phyloP scores from a whole-genome alignment of 2,113 vertebrate species.

The Rhabdomys dilectus region DNA sequence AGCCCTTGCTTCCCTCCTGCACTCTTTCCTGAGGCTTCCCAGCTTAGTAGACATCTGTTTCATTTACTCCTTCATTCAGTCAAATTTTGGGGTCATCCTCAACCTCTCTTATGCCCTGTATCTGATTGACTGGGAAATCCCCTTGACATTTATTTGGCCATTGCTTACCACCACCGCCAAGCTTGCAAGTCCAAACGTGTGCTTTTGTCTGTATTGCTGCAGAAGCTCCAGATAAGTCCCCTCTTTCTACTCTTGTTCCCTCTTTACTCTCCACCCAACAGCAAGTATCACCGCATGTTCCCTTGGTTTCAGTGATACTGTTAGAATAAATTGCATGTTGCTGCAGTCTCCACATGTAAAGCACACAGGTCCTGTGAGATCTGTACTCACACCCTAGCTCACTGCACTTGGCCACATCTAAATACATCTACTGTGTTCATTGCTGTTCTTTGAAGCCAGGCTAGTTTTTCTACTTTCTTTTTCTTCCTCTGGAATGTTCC shows the following conservation, averaged over 20 bases:
- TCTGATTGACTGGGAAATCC: background rate
- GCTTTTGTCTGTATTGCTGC: background rate
- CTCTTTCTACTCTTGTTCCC: background rate
- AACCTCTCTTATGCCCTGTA: background rate
- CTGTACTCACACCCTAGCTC: background rate
- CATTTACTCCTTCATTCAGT: background rate
- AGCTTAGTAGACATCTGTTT: background rate
- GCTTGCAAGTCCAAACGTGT: background rate
- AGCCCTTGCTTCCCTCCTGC: background rate
- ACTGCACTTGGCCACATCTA: background rate
- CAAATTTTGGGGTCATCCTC: background rate
- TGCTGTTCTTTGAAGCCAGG: slow-evolving; percentile 32
- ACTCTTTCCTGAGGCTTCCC: background rate
- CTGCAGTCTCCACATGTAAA: background rate
- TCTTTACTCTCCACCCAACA: background rate
- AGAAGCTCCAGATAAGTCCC: background rate
- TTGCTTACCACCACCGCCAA: background rate
- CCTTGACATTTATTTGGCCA: slow-evolving; percentile 17
- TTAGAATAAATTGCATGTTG: background rate
- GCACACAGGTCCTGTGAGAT: too few species aligned
- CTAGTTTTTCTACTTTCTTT: slow-evolving; percentile 3
- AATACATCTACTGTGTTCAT: background rate
- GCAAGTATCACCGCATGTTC: background rate
- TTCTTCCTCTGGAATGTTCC: background rate
- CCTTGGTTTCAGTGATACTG: background rate